Evolutionary conservation across 2,113 vertebrate species (phyloP).

Genomic region (Cavia porcellus): DNA sequence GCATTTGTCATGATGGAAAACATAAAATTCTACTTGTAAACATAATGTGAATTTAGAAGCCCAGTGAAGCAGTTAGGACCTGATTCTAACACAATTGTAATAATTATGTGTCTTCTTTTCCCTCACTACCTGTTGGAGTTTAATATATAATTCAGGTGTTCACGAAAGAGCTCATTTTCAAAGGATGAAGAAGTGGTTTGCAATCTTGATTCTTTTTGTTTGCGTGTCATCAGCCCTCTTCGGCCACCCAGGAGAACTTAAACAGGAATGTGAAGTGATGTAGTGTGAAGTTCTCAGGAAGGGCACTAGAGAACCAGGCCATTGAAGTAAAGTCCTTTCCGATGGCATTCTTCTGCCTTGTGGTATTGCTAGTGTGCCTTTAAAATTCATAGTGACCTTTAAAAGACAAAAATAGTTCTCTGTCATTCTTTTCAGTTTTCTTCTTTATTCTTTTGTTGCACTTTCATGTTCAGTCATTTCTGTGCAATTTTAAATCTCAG

Average conservation of each 20-base stretch:
- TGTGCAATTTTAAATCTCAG: conserved; percentile 73
- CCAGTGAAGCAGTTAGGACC: neutral
- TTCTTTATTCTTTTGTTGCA: conserved; percentile 76
- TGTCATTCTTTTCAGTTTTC: conserved; percentile 61
- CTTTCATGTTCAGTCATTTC: conserved; percentile 78
- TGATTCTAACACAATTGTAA: neutral
- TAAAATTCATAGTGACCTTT: conserved; percentile 73
- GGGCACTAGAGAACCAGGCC: rapidly evolving
- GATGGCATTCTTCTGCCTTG: conserved; percentile 42
- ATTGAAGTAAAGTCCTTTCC: neutral
- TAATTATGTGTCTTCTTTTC: neutral
- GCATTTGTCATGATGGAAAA: neutral
- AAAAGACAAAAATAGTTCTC: conserved; percentile 78
- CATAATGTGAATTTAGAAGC: neutral
- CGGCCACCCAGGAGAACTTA: neutral
- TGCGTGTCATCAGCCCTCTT: neutral
- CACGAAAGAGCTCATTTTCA: neutral
- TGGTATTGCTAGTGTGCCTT: conserved; percentile 29
- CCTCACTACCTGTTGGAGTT: neutral
- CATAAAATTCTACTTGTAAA: neutral
- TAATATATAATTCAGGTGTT: neutral
- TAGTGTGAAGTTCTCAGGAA: neutral
- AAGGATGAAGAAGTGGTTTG: neutral
- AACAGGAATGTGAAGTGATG: neutral
- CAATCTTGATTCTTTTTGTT: neutral